Base-by-base conservation (phyloP, 2,797 vertebrate species). In the Fistularia tabacaria region DNA sequence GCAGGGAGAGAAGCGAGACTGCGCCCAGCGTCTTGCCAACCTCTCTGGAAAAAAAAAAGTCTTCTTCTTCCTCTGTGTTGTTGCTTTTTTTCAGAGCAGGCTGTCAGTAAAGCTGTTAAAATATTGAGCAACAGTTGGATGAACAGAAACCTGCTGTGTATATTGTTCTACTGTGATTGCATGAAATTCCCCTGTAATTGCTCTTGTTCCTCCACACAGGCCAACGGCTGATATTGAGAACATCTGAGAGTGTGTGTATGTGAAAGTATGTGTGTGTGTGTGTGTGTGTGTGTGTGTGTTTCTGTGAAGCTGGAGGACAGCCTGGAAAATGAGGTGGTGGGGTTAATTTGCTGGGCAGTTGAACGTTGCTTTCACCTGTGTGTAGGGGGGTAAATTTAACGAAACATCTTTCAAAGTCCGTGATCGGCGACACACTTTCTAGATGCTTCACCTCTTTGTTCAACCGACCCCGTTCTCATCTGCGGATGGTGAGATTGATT, bases 81-180 rank as follows among this genome's bases (percentile, higher is more conserved):
- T 70, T 73, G 60, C 56, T 25, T 25, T 56, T 39, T 77, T 69
- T 66, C 36, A 6, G 59, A 54, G 45, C 59, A 49, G 58, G 61
- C 73, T 75, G 69, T 71, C 69, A 79, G 66, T 36, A 8, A 62
- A 54, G 52, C 63, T 59, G 67, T 60, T 61, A 25, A 74, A 67
- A 66, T 59, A 57, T 68, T 76, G 66, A 69, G 76, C 64, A 79
- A 73, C 76, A 76, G 71, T 82, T 69, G 75, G 77, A 80, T 39
- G 44, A 47, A 73, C 64, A 68, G 57, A 64, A 80, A 69, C 71
- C 65, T 57, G 73, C 76, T 69, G 69, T 77, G 85, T 82, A 76
- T 78, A 78, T 83, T 82, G 72, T 80, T 81, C 66, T 76, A 73
- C 71, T 64, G 77, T 77, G 84, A 87, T 80, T 85, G 80, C 79